These are phyloP conservation scores for Aphaenogaster ashmeadi DNA, from an alignment of 1,140 invertebrate species.

Conservation along the genomic window DNA sequence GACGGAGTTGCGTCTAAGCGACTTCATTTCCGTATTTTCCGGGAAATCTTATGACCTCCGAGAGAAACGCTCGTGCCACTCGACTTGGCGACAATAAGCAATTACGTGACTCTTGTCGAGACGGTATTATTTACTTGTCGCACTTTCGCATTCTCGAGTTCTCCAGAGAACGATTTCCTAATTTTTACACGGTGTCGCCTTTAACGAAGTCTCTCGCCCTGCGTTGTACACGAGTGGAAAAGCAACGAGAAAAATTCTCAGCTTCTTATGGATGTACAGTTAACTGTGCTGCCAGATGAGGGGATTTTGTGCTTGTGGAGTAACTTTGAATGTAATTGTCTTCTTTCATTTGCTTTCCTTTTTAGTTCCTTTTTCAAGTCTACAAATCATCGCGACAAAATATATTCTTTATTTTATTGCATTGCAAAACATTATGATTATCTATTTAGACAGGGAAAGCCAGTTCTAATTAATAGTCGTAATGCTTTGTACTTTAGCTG, in stretches of 20 bases:
- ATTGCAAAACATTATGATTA: not conserved
- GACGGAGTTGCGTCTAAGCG: constrained; percentile 43
- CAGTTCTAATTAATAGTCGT: not conserved
- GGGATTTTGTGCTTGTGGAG: not conserved
- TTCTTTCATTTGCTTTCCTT: not conserved
- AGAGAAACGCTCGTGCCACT: constrained; percentile 51
- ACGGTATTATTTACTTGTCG: constrained; percentile 62
- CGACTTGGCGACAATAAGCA: constrained; percentile 68
- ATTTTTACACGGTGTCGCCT: constrained; percentile 43
- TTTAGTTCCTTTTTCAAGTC: not conserved
- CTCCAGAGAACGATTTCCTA: constrained; percentile 36
- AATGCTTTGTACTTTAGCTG: constrained; percentile 95
- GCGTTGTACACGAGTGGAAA: not conserved
- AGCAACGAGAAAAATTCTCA: not conserved
- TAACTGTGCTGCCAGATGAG: not conserved
- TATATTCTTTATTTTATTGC: not conserved
- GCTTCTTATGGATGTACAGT: not conserved
- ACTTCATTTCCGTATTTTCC: constrained; percentile 69
- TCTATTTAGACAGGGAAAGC: not conserved
- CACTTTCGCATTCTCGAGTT: constrained; percentile 32
- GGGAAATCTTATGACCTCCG: constrained; percentile 71
- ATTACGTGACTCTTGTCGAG: constrained; percentile 64
- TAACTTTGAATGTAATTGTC: not conserved
- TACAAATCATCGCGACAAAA: not conserved
- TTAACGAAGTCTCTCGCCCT: not conserved